Evolutionary conservation across 23 tunicate species (phyloP), one percentile per base, ranked within the genome.

Genomic region (Oikopleura dioica): DNA sequence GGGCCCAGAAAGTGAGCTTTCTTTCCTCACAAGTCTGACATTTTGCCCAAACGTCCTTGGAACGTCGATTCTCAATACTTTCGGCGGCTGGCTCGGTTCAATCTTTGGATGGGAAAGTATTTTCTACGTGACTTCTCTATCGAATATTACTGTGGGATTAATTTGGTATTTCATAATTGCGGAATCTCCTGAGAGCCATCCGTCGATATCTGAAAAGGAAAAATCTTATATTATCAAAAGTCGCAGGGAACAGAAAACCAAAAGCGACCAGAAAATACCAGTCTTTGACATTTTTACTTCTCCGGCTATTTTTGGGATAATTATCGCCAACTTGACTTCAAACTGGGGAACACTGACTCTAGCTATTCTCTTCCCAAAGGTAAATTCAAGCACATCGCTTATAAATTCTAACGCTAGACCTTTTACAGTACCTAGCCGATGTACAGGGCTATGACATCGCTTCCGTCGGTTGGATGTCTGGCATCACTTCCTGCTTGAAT

Each of bases 311-410:
- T 77, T 88, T 44, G 92, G 79, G 0, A 92, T 92, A 35, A 33
- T 85, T 68, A 37, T 69, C 38, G 85, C 87, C 9, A 94, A 92
- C 59, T 83, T 83, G 78, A 86, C 94, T 0, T 82, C 95, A 72
- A 92, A 92, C 78, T 92, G 94, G 94, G 98, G 94, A 63, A 83
- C 86, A 80, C 82, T 86, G 58, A 85, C 94, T 36, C 75, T 92
- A 31, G 77, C 86, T 37, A 85, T 87, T 1, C 81, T 92, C 83
- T 63, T 92, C 24, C 98, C 98, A n/a, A 92, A 63, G n/a, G n/a
- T n/a, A n/a, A n/a, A n/a, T n/a, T n/a, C n/a, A n/a, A n/a, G n/a
- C n/a, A n/a, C n/a, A n/a, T n/a, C n/a, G n/a, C n/a, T n/a, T n/a
- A n/a, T n/a, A n/a, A n/a, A n/a, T n/a, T n/a, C n/a, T n/a, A n/a